Evolutionary conservation across 2,113 vertebrate genomes (phyloP).

Genomic region (Poeciliopsis turrubarensis): DNA sequence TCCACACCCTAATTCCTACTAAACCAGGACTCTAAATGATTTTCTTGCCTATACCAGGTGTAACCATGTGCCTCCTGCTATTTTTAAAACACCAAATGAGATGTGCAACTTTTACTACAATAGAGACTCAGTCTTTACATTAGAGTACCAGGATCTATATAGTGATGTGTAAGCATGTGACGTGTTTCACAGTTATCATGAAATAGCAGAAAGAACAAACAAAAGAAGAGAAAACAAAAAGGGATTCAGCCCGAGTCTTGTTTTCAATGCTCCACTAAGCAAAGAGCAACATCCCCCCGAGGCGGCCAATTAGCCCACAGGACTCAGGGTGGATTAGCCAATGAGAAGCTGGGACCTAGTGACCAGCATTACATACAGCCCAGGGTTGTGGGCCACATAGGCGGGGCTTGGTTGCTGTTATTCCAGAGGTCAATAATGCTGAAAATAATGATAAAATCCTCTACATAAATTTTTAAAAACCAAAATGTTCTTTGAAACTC

Average conservation of each 20-base stretch:
- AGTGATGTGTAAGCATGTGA: neutral
- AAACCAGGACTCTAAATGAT: too few relatives aligned
- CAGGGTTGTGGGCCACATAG: conserved; percentile 66
- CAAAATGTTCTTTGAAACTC: too few relatives aligned
- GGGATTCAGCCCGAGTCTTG: conserved; percentile 47
- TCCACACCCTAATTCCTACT: neutral
- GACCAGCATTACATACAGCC: conserved; percentile 74
- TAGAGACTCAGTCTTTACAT: neutral
- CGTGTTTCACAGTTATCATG: neutral
- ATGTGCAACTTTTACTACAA: neutral
- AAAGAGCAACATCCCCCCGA: conserved; percentile 66
- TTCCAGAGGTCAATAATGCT: conserved; percentile 11
- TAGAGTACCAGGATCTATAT: neutral
- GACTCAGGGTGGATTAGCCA: conserved; percentile 57
- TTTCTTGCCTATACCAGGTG: neutral
- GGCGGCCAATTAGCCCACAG: conserved; percentile 68
- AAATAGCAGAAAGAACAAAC: conserved; percentile 25
- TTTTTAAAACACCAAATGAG: neutral
- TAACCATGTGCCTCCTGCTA: neutral
- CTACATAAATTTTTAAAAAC: neutral
- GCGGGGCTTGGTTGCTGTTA: conserved; percentile 38
- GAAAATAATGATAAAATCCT: neutral
- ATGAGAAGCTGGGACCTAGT: conserved; percentile 72
- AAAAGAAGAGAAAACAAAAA: conserved; percentile 5
- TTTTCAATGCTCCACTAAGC: conserved; percentile 66